These are phyloP conservation scores for Loris lydekkerianus DNA, from an alignment of 2,797 vertebrate species.

Conservation along the genomic window DNA sequence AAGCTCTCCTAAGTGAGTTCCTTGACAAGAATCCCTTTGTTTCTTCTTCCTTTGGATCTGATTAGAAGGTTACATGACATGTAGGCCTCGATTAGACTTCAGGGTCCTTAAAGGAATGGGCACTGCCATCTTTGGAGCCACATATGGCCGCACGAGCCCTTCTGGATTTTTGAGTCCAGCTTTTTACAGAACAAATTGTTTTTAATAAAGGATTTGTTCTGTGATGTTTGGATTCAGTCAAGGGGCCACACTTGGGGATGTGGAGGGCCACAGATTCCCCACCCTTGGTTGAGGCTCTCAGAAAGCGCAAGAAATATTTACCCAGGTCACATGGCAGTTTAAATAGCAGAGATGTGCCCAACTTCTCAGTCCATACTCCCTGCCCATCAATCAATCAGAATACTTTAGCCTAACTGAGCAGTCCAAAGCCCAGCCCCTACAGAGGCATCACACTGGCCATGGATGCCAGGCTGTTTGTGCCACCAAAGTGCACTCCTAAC, in stretches of 20 bases:
- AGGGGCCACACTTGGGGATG: neutral
- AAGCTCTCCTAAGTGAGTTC: neutral
- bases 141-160: neutral
- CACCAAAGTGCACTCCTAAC: neutral
- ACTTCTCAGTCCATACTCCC: neutral
- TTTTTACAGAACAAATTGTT: no score
- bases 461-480: neutral
- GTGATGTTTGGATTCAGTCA: neutral
- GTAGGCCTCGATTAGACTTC: neutral
- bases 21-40: conserved; percentile 1
- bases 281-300: neutral
- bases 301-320: conserved; percentile 21
- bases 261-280: neutral
- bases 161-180: neutral
- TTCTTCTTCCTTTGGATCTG: neutral
- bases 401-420: neutral
- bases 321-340: neutral
- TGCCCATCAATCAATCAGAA: neutral
- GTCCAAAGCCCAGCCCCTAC: neutral
- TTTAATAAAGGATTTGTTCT: no score
- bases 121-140: neutral
- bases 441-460: accelerated
- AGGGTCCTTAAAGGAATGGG: neutral
- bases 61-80: neutral
- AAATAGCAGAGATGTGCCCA: neutral